Evolutionary conservation across 2,113 vertebrate genomes (phyloP), one percentile per base, ranked within the genome.

Genomic region (Gallinago jamesoni): DNA sequence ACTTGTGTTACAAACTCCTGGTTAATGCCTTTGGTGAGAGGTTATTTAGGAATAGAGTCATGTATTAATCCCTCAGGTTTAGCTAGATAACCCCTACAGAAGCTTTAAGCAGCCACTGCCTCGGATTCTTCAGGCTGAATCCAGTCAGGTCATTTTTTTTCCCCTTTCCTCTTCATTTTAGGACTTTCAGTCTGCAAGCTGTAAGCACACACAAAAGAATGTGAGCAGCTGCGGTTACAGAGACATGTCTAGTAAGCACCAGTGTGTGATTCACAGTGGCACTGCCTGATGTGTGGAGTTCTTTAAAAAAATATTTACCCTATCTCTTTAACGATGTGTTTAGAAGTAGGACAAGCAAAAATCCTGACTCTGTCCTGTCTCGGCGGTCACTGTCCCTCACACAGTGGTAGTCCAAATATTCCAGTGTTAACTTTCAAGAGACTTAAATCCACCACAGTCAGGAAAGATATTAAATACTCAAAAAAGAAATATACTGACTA

Each of bases 391-490:
- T 81, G 56, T 79, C 45, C 30, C 77, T 80, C 52, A 62, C 53
- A 48, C 31, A 33, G 66, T 30, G 37, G 35, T 48, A 33, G 39
- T 75, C 75, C 66, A 37, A 67, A 53, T n/a, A 59, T 16, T 84
- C 62, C 43, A 55, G 19, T 16, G n/a, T 37, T 78, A 63, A 30
- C 63, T 85, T 92, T 14, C 56, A 90, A 68, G 43, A 81, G 22
- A 57, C 35, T 35, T 33, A 84, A 92, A 96, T 91, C 78, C 28
- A 50, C 48, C 74, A 23, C 41, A 69, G 74, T 31, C 77, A 47
- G 66, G 47, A 20, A 95, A 94, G n/a, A 79, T 83, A 95, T 35
- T 86, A 90, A 94, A 96, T 66, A 55, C 74, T 92, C 39, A 53
- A 63, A 74, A 74, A 89, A 94, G 17, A 94, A 90, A 72, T 68